Conservation (phyloP, 2,797 vertebrate species). For the Microctenopoma stevenorrisi region DNA sequence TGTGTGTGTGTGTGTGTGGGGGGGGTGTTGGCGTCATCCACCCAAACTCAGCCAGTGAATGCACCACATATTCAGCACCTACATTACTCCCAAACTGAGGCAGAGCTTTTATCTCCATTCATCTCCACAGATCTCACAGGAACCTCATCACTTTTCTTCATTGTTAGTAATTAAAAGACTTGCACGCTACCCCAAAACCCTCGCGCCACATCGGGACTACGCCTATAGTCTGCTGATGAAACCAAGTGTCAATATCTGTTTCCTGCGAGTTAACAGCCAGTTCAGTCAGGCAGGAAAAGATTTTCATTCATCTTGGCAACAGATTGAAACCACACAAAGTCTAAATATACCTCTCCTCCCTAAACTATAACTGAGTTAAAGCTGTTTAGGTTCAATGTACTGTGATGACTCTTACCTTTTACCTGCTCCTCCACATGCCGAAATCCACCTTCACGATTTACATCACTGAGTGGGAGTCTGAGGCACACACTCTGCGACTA, state of each 20-base stretch:
- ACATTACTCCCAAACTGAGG: constrained; percentile 34
- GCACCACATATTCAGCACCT: constrained; percentile 38
- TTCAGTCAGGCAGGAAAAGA: constrained; percentile 33
- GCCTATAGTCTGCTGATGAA: constrained; percentile 69
- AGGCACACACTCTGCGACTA: constrained; percentile 38
- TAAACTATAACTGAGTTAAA: background rate
- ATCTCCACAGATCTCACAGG: constrained; percentile 32
- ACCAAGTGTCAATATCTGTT: constrained; percentile 60
- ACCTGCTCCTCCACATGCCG: constrained; percentile 73
- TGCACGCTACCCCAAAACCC: background rate
- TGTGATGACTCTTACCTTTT: constrained; percentile 70
- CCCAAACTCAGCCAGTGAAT: constrained; percentile 46
- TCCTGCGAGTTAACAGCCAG: constrained; percentile 41
- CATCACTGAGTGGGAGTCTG: constrained; percentile 69
- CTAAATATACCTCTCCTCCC: background rate
- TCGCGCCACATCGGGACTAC: constrained; percentile 44
- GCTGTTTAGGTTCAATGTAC: background rate
- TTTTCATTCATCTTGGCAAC: constrained; percentile 26
- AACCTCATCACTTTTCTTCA: constrained; percentile 27
- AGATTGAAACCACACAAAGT: constrained; percentile 25
- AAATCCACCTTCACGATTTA: constrained; percentile 72
- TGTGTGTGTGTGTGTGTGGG: background rate
- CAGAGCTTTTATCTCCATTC: constrained; percentile 39
- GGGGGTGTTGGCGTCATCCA: constrained; percentile 40
- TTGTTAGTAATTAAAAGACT: constrained; percentile 9